Conservation (phyloP, 2,113 vertebrate species). For the Connochaetes taurinus region DNA sequence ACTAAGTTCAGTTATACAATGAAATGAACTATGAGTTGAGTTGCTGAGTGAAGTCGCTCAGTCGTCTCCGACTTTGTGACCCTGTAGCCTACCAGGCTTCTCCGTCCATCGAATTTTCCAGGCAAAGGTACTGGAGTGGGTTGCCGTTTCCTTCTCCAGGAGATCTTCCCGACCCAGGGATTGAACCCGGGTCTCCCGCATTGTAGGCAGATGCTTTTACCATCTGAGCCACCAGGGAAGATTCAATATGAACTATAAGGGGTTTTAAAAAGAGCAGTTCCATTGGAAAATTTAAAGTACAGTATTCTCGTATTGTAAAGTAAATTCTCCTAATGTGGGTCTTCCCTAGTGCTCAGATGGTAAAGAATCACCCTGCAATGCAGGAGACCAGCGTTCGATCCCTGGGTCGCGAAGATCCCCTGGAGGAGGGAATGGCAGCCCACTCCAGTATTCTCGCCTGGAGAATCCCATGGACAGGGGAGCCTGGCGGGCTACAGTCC, state of each 20-base stretch:
- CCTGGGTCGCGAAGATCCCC: neutral
- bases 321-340: neutral
- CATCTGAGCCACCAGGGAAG: no score
- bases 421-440: neutral
- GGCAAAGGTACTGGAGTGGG: no score
- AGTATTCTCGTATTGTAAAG: neutral
- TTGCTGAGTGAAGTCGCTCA: no score
- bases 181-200: fast-evolving
- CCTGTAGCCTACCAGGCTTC: no score
- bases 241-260: neutral
- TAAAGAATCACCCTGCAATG: neutral
- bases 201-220: no score
- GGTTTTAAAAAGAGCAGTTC: neutral
- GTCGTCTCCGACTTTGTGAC: no score
- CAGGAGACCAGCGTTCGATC: neutral
- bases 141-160: no score
- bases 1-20: neutral
- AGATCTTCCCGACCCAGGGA: no score
- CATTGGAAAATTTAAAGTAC: neutral
- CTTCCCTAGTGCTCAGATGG: neutral
- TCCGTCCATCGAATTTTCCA: no score
- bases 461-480: neutral
- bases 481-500: neutral
- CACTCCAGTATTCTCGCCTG: neutral
- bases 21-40: neutral